A percentile compares a stretch with the other conserved stretches of the same genome.
Conservation (phyloP, 2,888 invertebrate genomes). For the Onthophagus sagittarius region DNA sequence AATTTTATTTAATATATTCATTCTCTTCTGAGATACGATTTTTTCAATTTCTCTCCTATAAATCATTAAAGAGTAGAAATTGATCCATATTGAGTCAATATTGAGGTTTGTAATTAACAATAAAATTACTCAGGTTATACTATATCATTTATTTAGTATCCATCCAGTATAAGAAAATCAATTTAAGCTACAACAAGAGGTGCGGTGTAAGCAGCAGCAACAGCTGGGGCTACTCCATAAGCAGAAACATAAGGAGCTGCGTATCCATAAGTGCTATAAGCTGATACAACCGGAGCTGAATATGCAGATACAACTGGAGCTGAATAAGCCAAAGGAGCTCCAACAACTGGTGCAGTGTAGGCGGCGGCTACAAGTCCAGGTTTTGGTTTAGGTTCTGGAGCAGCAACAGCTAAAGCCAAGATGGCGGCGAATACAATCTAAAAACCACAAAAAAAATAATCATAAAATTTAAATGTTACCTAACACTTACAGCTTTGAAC, state of each 20-base stretch:
- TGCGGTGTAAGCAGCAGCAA: slow-evolving; percentile 30
- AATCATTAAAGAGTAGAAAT: too few species aligned
- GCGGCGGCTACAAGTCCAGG: slow-evolving; percentile 45
- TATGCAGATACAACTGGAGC: slow-evolving; percentile 18
- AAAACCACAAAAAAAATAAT: slow-evolving; percentile 27
- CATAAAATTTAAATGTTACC: background rate
- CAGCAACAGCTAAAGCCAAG: slow-evolving; percentile 51
- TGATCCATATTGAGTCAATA: too few species aligned
- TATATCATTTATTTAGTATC: background rate
- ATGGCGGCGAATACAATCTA: slow-evolving; percentile 52
- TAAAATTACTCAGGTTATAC: too few species aligned
- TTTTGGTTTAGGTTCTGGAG: slow-evolving; percentile 32
- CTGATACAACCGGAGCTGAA: slow-evolving; percentile 17
- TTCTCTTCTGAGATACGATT: too few species aligned
- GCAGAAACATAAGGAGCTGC: slow-evolving; percentile 36
- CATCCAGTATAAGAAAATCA: background rate
- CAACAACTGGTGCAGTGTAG: slow-evolving; percentile 18
- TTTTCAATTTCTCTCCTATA: too few species aligned
- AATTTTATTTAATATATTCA: too few species aligned
- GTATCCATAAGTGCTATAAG: slow-evolving; percentile 6
- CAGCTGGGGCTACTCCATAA: slow-evolving; percentile 26
- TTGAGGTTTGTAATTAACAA: too few species aligned
- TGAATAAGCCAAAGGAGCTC: slow-evolving; percentile 17
- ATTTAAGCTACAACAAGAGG: slow-evolving; percentile 33
- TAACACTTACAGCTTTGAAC: slow-evolving; percentile 21